phyloP scores from a whole-genome alignment of 2,113 vertebrate species.

The Noctilio leporinus region DNA sequence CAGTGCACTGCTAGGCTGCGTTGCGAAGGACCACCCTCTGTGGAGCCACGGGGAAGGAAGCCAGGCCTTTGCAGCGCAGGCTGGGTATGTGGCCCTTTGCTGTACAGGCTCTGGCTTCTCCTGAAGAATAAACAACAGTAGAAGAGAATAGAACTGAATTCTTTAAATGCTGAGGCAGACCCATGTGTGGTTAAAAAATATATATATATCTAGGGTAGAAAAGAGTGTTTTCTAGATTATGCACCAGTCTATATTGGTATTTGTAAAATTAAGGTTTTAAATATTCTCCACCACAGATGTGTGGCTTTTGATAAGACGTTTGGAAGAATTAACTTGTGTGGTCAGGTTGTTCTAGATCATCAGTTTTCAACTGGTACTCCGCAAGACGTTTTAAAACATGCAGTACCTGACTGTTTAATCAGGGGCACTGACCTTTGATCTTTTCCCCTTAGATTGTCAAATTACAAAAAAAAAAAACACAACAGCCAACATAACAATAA shows the following conservation, averaged over 20 bases:
- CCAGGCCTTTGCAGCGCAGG: background rate
- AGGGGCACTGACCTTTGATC: background rate
- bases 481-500: background rate
- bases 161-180: background rate
- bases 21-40: slow-evolving; percentile 41
- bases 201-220: background rate
- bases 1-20: background rate
- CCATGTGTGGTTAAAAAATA: background rate
- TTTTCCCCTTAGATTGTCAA: background rate
- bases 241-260: background rate
- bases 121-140: background rate
- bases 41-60: slow-evolving; percentile 11
- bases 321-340: background rate
- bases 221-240: background rate
- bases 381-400: background rate
- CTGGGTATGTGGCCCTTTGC: background rate
- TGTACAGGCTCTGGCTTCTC: background rate
- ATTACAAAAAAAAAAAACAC: background rate
- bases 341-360: background rate
- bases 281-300: background rate
- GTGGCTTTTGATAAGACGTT: background rate
- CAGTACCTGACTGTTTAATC: background rate
- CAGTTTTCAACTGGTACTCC: background rate
- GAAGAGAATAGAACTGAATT: background rate
- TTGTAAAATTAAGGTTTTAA: background rate